Evolutionary conservation across 2,797 vertebrate species (phyloP), one percentile per base, ranked within the genome.

Genomic region (Jordanella pulchra): DNA sequence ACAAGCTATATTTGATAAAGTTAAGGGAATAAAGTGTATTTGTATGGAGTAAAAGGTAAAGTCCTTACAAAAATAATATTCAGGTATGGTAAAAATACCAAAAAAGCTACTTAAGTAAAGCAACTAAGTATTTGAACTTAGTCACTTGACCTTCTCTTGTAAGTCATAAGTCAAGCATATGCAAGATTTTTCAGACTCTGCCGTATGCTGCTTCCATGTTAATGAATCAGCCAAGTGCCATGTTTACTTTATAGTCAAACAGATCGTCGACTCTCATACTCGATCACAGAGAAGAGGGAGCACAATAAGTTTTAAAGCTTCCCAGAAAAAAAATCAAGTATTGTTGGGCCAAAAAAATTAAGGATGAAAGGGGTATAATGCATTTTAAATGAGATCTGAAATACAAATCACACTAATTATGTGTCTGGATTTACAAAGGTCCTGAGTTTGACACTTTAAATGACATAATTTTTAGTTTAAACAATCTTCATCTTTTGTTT

Each of bases 401-500:
- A 44, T 13, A 23, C 35, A 45, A 69, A 71, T 35, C 30, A 13
- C n/a, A 11, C n/a, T 44, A 23, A 50, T 32, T 18, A 17, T 17
- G 27, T 39, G 7, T 25, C 30, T 74, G 45, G 5, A 12, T 30
- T n/a, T 25, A 54, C 30, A 64, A 64, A 28, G 7, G n/a, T 48
- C 35, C 54, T 23, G 45, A 47, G 44, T 35, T 35, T 50, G 25
- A 58, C 23, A 39, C 21, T 50, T 63, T 54, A 47, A 58, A 68
- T n/a, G 11, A 54, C 44, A 28, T 56, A 0, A 32, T n/a, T 30
- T n/a, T 50, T 11, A 7, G 47, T 21, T 76, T 35, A 2, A 7
- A 50, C 79, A 55, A 63, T 44, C 17, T 75, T 67, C 32, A 60
- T 55, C 79, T 72, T 2, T 75, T 75, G 67, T 71, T 80, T 77